Conservation (phyloP, 1,140 invertebrate genomes). For the Pseudomyrmex pallidus region DNA sequence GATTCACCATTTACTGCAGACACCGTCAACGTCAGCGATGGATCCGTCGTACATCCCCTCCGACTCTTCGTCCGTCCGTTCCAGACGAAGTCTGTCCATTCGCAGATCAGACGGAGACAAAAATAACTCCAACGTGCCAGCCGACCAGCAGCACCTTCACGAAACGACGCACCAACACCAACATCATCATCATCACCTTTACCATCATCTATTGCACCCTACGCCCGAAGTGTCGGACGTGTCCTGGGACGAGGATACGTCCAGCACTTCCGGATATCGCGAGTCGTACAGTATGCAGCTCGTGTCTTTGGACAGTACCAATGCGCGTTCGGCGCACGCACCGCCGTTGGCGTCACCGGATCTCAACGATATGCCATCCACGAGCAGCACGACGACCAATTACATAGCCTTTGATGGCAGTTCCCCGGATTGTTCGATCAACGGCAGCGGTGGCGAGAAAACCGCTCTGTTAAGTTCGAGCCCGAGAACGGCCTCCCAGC, state of each 20-base stretch:
- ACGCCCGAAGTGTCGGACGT: constrained; percentile 76
- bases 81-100: constrained; percentile 67
- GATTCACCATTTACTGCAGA: constrained; percentile 65
- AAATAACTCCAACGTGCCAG: constrained; percentile 45
- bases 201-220: constrained; percentile 67
- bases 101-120: constrained; percentile 72
- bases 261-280: constrained; percentile 92
- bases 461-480: constrained; percentile 85
- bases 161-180: constrained; percentile 58
- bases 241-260: constrained; percentile 92
- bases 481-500: constrained; percentile 86
- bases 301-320: constrained; percentile 83
- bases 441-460: constrained; percentile 87
- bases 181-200: constrained; percentile 71
- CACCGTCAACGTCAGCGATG: constrained; percentile 76
- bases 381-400: constrained; percentile 87
- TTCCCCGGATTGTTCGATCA: constrained; percentile 87
- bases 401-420: constrained; percentile 87
- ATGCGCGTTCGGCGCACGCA: constrained; percentile 83
- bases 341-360: constrained; percentile 88
- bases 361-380: constrained; percentile 86
- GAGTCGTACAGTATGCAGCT: constrained; percentile 87
- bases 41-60: constrained; percentile 75
- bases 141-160: constrained; percentile 69
- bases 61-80: constrained; percentile 75